phyloP scores from a whole-genome alignment of 1,140 invertebrate genomes.

The Alviniconcha marisindica region DNA sequence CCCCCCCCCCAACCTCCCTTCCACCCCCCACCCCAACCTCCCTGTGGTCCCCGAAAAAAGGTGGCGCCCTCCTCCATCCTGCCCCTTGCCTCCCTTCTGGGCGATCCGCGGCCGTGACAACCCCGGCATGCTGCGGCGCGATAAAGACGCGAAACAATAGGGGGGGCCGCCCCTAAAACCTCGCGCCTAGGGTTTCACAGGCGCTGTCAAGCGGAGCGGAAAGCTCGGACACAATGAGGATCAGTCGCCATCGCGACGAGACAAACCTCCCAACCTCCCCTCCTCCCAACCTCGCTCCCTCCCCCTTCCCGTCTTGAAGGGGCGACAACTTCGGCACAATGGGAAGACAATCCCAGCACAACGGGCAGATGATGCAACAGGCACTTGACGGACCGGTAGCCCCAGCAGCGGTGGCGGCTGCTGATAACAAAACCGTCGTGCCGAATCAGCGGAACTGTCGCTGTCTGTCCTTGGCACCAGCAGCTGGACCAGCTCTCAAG shows the following conservation, averaged over 20 bases:
- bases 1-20: too few species aligned
- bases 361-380: constrained; percentile 9
- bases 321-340: not conserved
- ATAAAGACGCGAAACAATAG: constrained; percentile 10
- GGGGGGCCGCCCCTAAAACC: not conserved
- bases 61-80: too few species aligned
- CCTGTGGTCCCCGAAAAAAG: too few species aligned
- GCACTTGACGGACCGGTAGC: not conserved
- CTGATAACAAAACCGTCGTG: not conserved
- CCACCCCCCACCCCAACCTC: too few species aligned
- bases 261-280: too few species aligned
- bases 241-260: constrained; percentile 12
- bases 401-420: not conserved
- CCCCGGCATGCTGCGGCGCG: not conserved
- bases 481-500: too few species aligned
- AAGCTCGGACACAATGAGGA: not conserved
- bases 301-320: too few species aligned
- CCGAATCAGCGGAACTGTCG: too few species aligned
- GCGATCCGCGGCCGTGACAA: not conserved
- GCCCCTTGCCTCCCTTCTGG: too few species aligned
- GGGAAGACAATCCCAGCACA: not conserved
- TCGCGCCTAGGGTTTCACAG: not conserved
- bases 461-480: too few species aligned
- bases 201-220: not conserved
- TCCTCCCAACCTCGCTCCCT: too few species aligned